Conservation (phyloP, 2,113 vertebrate genomes). For the Tragelaphus imberbis region DNA sequence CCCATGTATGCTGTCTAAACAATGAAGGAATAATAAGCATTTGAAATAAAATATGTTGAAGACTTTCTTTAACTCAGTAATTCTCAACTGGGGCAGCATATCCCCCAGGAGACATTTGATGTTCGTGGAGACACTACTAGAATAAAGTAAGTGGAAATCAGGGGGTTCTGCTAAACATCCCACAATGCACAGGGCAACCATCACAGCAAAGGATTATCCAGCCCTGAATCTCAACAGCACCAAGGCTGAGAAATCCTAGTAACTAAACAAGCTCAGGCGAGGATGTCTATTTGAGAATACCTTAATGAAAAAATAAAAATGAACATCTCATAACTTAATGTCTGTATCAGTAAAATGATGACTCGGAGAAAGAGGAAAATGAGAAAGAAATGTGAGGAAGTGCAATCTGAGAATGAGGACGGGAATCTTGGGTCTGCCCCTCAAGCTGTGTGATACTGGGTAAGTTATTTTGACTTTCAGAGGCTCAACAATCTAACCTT, state of each 20-base stretch:
- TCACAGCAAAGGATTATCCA: background rate
- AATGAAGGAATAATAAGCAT: background rate
- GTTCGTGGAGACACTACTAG: background rate
- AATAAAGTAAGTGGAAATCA: background rate
- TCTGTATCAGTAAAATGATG: background rate
- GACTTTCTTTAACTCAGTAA: background rate
- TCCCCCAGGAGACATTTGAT: background rate
- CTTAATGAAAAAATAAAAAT: background rate
- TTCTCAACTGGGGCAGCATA: background rate
- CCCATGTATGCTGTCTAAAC: background rate
- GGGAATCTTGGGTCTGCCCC: background rate
- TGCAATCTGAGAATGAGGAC: background rate
- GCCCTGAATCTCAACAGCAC: background rate
- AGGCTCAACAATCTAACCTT: background rate
- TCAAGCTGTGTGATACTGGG: background rate
- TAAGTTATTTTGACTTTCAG: background rate
- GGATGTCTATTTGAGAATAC: background rate
- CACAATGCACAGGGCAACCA: background rate
- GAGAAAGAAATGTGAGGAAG: background rate
- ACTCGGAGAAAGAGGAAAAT: background rate
- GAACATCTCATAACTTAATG: background rate
- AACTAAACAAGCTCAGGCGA: background rate
- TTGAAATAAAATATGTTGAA: background rate
- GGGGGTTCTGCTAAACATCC: background rate
- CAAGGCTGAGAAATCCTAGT: background rate